Conservation (phyloP, 2,113 vertebrate species). For the Macroglossus sobrinus region DNA sequence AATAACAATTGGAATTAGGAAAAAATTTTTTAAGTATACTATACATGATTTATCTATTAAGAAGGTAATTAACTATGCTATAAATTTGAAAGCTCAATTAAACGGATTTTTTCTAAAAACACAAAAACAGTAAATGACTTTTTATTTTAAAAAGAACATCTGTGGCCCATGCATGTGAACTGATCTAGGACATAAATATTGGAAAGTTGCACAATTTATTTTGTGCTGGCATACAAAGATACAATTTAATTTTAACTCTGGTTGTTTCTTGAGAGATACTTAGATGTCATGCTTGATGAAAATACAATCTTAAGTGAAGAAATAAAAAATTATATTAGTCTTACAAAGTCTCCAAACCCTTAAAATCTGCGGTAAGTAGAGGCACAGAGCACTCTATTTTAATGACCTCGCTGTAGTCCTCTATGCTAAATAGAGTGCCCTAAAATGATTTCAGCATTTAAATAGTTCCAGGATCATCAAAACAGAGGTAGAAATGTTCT, state of each 20-base stretch:
- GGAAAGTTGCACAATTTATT: neutral
- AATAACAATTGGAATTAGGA: neutral
- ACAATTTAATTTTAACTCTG: neutral
- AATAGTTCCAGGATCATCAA: neutral
- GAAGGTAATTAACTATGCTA: neutral
- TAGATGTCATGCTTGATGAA: neutral
- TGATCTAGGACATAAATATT: neutral
- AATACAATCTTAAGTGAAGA: neutral
- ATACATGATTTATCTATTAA: neutral
- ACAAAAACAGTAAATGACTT: neutral
- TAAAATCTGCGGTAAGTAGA: neutral
- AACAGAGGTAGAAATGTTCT: neutral
- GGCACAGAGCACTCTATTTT: neutral
- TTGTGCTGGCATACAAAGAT: neutral
- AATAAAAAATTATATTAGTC: neutral
- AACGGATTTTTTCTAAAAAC: neutral
- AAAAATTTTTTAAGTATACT: neutral
- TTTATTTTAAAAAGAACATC: neutral
- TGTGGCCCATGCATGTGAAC: neutral
- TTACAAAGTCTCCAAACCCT: neutral
- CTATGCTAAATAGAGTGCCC: neutral
- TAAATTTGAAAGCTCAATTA: neutral
- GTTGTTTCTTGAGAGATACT: neutral
- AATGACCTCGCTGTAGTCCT: neutral
- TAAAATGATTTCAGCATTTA: neutral